Conservation (phyloP, 2,797 vertebrate species). For the Tapirus indicus region DNA sequence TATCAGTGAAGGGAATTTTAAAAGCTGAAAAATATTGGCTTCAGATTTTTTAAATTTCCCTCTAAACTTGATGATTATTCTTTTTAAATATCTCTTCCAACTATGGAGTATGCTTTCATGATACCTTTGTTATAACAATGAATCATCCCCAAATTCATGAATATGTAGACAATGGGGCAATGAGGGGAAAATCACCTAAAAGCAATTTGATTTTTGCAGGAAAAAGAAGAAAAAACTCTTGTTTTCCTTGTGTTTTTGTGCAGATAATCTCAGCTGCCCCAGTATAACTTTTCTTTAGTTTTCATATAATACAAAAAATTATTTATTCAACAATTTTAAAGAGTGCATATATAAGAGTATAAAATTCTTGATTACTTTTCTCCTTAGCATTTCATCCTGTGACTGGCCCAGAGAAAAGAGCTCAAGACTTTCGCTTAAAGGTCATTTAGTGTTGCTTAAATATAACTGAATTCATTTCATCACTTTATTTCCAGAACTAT, state of each 20-base stretch:
- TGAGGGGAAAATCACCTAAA: neutral
- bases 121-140: neutral
- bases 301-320: neutral
- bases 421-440: neutral
- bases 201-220: neutral
- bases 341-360: neutral
- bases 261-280: neutral
- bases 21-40: neutral
- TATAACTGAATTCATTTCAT: neutral
- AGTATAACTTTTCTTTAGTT: neutral
- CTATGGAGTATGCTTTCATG: neutral
- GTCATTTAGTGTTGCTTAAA: neutral
- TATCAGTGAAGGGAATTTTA: neutral
- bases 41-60: neutral
- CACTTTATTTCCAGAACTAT: neutral
- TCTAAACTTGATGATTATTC: neutral
- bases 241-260: neutral
- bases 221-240: neutral
- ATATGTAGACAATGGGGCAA: neutral
- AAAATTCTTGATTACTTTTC: neutral
- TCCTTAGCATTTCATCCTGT: neutral
- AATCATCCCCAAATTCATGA: neutral
- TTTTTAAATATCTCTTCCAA: neutral
- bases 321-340: neutral
- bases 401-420: neutral